phyloP scores from a whole-genome alignment of 2,888 invertebrate species.

The Epiblema foenella region DNA sequence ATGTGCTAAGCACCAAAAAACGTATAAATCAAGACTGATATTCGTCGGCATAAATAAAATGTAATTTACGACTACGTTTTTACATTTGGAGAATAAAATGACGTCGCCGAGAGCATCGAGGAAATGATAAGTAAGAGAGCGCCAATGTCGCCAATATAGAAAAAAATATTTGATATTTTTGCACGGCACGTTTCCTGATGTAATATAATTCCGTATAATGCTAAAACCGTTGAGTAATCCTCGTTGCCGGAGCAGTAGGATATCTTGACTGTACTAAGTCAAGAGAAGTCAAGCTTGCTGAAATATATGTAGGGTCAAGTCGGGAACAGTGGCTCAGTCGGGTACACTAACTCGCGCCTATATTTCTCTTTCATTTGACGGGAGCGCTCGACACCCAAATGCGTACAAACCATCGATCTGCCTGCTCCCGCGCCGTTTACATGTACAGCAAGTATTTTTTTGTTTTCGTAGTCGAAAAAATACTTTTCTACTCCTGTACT shows the following conservation, averaged over 20 bases:
- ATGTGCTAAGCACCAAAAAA: constrained; percentile 53
- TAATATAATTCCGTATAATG: constrained; percentile 38
- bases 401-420: too few species aligned
- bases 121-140: constrained; percentile 43
- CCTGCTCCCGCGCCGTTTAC: too few species aligned
- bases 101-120: constrained; percentile 54
- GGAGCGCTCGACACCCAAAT: too few species aligned
- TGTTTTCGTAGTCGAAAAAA: too few species aligned
- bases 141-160: constrained; percentile 41
- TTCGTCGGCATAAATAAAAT: constrained; percentile 67
- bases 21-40: constrained; percentile 71
- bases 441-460: too few species aligned
- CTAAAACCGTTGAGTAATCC: constrained; percentile 33
- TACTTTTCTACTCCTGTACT: too few species aligned
- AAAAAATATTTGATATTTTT: constrained; percentile 46
- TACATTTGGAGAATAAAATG: constrained; percentile 64
- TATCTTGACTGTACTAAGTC: not conserved
- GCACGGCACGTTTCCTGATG: constrained; percentile 39
- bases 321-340: too few species aligned
- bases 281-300: not conserved
- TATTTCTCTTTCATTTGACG: too few species aligned
- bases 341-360: too few species aligned
- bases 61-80: constrained; percentile 70
- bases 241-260: constrained; percentile 20
- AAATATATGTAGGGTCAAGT: too few species aligned